phyloP scores from a whole-genome alignment of 2,888 invertebrate species.

The Ditula angustiorana region DNA sequence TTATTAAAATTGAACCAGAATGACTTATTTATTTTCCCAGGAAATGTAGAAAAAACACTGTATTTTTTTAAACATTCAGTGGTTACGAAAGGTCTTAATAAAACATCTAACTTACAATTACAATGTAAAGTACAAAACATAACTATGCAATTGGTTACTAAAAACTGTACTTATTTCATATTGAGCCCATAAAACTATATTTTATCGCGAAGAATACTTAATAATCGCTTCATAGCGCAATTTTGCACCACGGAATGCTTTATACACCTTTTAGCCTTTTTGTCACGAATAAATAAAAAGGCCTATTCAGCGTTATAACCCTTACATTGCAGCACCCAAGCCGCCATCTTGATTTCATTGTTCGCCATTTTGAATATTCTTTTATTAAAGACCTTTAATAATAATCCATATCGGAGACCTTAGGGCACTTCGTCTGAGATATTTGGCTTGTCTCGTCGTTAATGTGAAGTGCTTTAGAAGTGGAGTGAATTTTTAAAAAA shows the following conservation, averaged over 20 bases:
- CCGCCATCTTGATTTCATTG: constrained; percentile 74
- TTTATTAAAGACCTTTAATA: constrained; percentile 70
- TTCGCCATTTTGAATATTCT: constrained; percentile 73
- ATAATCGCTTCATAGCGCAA: constrained; percentile 25
- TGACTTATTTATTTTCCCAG: no score
- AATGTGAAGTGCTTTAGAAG: constrained; percentile 26
- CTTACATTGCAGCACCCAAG: constrained; percentile 63
- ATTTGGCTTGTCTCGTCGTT: constrained; percentile 31
- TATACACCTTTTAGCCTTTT: constrained; percentile 30
- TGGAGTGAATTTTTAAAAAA: constrained; percentile 4
- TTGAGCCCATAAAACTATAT: constrained; percentile 22
- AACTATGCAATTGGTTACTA: background rate
- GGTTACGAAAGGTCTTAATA: background rate
- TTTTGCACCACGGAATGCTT: constrained; percentile 18
- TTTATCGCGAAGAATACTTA: constrained; percentile 24
- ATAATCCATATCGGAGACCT: constrained; percentile 64
- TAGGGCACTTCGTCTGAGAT: constrained; percentile 41
- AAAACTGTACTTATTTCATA: background rate
- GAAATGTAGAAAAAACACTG: no score
- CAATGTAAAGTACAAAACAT: background rate
- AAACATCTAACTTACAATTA: background rate
- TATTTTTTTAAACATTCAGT: no score
- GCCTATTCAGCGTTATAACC: constrained; percentile 34
- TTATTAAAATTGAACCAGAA: no score
- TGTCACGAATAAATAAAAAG: constrained; percentile 37